Conservation (phyloP, 2,113 vertebrate genomes). For the Tricholaema leucomelas region DNA sequence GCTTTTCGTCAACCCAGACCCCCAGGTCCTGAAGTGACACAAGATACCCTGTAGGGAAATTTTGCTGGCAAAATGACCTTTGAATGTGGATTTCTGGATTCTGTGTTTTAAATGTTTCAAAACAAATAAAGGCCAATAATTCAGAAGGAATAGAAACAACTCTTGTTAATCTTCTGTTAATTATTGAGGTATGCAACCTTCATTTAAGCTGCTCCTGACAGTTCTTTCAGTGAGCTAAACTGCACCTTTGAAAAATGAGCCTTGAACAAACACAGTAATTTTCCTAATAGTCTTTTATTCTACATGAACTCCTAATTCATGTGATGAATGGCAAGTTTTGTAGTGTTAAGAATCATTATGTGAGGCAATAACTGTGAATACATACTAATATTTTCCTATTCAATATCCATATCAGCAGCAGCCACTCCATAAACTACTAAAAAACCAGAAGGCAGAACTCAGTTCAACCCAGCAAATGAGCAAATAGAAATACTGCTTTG, state of each 20-base stretch:
- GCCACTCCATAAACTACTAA: neutral
- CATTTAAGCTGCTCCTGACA: constrained; percentile 9
- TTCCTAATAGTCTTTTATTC: constrained; percentile 32
- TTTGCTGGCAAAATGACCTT: neutral
- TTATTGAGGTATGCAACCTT: constrained; percentile 5
- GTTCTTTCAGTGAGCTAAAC: neutral
- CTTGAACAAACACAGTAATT: constrained; percentile 28
- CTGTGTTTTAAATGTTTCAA: constrained; percentile 10
- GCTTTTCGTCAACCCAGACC: too few relatives aligned
- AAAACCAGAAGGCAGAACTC: neutral
- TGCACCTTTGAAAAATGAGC: constrained; percentile 37
- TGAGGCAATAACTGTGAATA: constrained; percentile 41
- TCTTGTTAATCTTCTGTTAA: constrained; percentile 15
- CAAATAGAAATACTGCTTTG: neutral
- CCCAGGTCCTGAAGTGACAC: too few relatives aligned
- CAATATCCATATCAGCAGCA: neutral
- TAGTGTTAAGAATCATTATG: constrained; percentile 36
- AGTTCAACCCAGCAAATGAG: neutral
- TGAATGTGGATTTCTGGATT: neutral
- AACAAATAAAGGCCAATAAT: neutral
- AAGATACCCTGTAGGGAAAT: neutral
- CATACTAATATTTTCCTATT: neutral
- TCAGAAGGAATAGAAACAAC: neutral
- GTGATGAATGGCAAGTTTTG: constrained; percentile 21
- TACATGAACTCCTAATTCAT: constrained; percentile 24